phyloP scores from a whole-genome alignment of 2,113 vertebrate species.

The Cynopterus brachyotis region DNA sequence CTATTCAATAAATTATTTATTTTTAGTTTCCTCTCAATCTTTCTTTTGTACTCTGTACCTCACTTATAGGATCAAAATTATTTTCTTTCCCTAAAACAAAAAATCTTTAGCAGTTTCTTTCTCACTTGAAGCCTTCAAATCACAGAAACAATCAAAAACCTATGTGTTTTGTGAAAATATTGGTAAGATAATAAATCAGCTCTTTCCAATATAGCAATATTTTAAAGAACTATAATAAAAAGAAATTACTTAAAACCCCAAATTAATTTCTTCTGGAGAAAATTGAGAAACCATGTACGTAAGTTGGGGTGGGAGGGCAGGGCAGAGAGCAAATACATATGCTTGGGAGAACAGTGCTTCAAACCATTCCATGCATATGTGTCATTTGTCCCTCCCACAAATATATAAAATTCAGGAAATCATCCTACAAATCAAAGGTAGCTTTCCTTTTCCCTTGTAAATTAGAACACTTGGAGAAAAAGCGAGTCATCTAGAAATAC shows the following conservation, averaged over 20 bases:
- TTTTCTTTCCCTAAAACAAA: slow-evolving; percentile 2
- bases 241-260: neutral
- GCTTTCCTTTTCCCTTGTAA: slow-evolving; percentile 4
- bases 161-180: slow-evolving; percentile 20
- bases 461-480: neutral
- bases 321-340: neutral
- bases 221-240: slow-evolving; percentile 11
- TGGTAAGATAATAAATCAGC: slow-evolving; percentile 8
- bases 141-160: slow-evolving; percentile 15
- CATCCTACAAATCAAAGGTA: neutral
- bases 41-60: neutral
- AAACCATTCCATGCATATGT: neutral
- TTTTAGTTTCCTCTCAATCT: neutral
- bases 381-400: neutral
- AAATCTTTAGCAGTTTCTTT: neutral
- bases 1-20: neutral
- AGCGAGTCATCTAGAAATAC: neutral
- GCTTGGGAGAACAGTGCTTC: neutral
- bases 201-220: neutral
- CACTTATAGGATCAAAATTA: neutral
- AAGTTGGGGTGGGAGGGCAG: neutral
- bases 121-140: slow-evolving; percentile 8
- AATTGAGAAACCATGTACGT: neutral
- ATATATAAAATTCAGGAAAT: neutral
- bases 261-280: slow-evolving; percentile 27